phyloP scores from a whole-genome alignment of 2,797 vertebrate genomes.

The Xiphophorus birchmanni region DNA sequence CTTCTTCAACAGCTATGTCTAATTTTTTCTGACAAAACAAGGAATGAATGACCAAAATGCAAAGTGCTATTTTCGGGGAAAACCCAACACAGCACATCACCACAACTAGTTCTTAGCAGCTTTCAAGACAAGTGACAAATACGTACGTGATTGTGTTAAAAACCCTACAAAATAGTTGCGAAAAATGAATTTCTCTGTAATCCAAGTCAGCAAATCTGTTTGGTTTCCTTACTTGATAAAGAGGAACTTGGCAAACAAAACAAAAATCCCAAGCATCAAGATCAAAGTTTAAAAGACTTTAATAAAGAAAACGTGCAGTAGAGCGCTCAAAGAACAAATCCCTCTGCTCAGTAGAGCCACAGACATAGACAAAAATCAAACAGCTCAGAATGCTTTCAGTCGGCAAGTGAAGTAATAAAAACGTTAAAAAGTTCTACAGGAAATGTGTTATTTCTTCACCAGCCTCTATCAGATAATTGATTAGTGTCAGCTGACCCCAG shows the following conservation, averaged over 20 bases:
- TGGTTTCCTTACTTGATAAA: not conserved
- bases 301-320: not conserved
- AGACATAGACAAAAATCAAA: not conserved
- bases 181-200: not conserved
- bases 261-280: not conserved
- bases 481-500: not conserved
- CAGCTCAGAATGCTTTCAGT: not conserved
- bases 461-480: not conserved
- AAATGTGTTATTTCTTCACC: not conserved
- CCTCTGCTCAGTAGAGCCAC: not conserved
- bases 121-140: no score
- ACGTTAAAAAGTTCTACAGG: not conserved
- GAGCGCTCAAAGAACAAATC: not conserved
- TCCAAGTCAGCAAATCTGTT: no score
- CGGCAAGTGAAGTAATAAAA: not conserved
- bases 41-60: no score
- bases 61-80: no score
- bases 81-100: no score
- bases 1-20: no score
- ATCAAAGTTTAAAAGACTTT: not conserved
- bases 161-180: not conserved
- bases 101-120: no score
- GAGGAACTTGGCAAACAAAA: not conserved
- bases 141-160: not conserved
- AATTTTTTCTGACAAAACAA: no score